Evolutionary conservation across 2,888 invertebrate genomes (phyloP).

Genomic region (Stomorhina lunata): DNA sequence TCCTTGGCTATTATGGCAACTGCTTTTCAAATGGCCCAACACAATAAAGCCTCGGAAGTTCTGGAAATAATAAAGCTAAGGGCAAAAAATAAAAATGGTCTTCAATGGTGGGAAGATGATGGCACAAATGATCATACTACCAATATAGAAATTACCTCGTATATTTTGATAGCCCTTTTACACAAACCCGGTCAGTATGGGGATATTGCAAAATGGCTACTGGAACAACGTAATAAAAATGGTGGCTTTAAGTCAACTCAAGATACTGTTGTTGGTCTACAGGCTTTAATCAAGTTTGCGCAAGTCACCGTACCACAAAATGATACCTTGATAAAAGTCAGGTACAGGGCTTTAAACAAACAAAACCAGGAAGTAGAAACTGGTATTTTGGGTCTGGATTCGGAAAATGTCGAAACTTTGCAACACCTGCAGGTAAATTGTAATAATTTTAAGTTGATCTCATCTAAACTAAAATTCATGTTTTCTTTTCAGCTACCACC

Average conservation of each 20-base stretch:
- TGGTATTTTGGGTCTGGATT: neutral
- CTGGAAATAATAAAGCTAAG: constrained; percentile 81
- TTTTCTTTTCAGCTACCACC: neutral
- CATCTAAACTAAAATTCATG: neutral
- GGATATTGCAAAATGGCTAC: no score
- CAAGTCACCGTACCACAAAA: no score
- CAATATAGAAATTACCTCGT: constrained; percentile 89
- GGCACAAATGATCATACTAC: constrained; percentile 73
- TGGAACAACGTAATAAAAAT: constrained; percentile 82
- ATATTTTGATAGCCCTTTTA: constrained; percentile 86
- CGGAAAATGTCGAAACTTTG: neutral
- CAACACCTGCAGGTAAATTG: constrained; percentile 5
- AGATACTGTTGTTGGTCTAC: constrained; percentile 86
- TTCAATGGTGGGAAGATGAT: constrained; percentile 87
- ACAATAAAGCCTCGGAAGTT: constrained; percentile 81
- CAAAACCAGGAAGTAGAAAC: neutral
- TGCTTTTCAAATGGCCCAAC: constrained; percentile 87
- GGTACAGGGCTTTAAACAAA: neutral
- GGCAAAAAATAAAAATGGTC: constrained; percentile 81
- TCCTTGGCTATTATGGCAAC: constrained; percentile 87
- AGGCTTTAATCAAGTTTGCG: constrained; percentile 84
- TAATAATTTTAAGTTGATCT: neutral
- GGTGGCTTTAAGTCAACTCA: constrained; percentile 88
- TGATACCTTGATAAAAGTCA: constrained; percentile 61
- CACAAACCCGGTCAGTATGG: constrained; percentile 38